Evolutionary conservation across 2,113 vertebrate genomes (phyloP), one percentile per base, ranked within the genome.

Genomic region (Isurus oxyrinchus): DNA sequence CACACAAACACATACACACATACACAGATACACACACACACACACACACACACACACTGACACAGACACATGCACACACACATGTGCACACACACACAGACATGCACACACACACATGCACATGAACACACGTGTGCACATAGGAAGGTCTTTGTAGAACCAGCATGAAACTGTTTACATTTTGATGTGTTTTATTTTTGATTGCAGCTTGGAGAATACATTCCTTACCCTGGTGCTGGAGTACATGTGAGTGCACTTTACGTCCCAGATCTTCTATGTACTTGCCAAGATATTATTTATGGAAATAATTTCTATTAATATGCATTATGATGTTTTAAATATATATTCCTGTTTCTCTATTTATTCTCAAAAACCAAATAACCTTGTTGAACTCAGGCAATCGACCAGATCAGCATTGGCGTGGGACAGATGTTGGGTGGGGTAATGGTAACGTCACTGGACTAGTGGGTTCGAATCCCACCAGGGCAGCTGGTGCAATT

Each of bases 131-230:
- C 44, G 49, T 88, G 3, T 49, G 27, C 86, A 55, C 8, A 31
- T 6, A 88, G 23, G 4, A 44, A 86, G 11, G 0, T 27, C 53
- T 88, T 55, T 72, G 84, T 23, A 27, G 84, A 55, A 7, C 49
- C 49, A 6, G 49, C 2, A 8, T 40, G 84, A 87, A 53, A 27
- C 86, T 88, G 44, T 23, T 88, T 25, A 91, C 57, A 31, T 91
- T 61, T n/a, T n/a, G 35, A n/a, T 0, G 5, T 81, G 3, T n/a
- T 81, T 79, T 44, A 96, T 97, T 31, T 96, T 96, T 94, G 90
- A 63, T 97, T 97, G 14, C 97, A 99, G 99, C 98, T 99, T 49
- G 99, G 98, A 96, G 98, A 98, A 31, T 98, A 98, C 97, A 97
- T 69, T 69, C 96, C 98, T 63, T 98, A 98, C 96, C 98, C 97